Evolutionary conservation across 2,797 vertebrate genomes (phyloP), one percentile per base, ranked within the genome.

Genomic region (Champsocephalus esox): DNA sequence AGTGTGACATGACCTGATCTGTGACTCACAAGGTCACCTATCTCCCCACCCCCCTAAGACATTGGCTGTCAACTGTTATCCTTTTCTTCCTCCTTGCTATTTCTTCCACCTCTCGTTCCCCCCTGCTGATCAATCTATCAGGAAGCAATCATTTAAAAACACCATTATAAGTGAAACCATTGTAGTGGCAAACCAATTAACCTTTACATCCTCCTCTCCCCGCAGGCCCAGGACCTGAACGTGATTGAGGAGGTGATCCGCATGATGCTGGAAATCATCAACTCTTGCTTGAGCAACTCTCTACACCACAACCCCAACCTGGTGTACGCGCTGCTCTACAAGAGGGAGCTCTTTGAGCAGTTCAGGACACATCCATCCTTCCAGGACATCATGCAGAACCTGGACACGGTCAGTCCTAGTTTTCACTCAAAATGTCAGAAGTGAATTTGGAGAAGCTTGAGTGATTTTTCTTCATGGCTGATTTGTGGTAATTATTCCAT

Each of bases 231-330:
- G 87, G 98, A 99, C 87, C 92, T 99, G 79, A 99, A 94, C 56
- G 98, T 99, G 91, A 99, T 99, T 0, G 98, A 99, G 88, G 98
- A 99, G 86, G 98, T 99, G 90, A 99, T 99, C 91, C 94, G 98
- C 48, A 99, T 99, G 98, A 97, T 99, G 96, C 80, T 99, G 81
- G 98, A 99, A 93, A 99, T 99, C 84, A 99, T 99, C 93, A 99
- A 99, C 94, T 99, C 98, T 28, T 99, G 98, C 91, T 90, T 99
- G 87, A 95, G 95, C 68, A 98, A 96, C 77, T 99, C 98, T 1
- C 95, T 99, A 9, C 98, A 99, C 75, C 97, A 99, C 94, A 99
- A 99, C 90, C 98, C 98, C 0, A 99, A 99, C 94, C 81, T 99
- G 93, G 97, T 99, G 11, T 99, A 99, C 0, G 97, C 97, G 0